Base-by-base conservation (phyloP, 2,888 invertebrate genomes). In the Athripsodes cinereus region DNA sequence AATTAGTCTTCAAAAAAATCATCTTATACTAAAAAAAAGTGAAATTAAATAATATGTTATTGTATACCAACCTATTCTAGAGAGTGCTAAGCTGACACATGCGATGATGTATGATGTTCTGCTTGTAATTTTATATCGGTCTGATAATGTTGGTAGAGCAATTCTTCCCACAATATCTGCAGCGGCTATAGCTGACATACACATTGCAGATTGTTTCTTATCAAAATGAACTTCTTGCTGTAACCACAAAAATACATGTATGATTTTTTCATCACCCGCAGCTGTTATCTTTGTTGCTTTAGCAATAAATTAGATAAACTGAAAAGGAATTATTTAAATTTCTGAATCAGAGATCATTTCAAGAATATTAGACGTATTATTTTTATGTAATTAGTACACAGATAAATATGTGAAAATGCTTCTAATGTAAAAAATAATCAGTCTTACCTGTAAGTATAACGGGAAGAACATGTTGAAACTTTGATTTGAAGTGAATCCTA, bases 401-500 rank as follows among this genome's bases (percentile, higher is more conserved):
- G n/a, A n/a, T n/a, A n/a, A n/a, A n/a, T n/a, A n/a, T n/a, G n/a
- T n/a, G n/a, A n/a, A n/a, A n/a, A n/a, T n/a, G n/a, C 3, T 6
- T 26, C 10, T 13, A 44, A 8, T 16, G 5, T 44, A 44, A 44
- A 13, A 44, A 8, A 44, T 44, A 44, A 16, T 8, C 18, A 44
- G 11, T 10, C 19, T 52, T 62, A 80, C 81, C 74, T 82, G 81
- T 34, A 88, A 73, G 67, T 85, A 87, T 66, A 84, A 81, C 5
- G 88, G 88, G 65, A 80, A 86, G 35, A 88, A 72, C 78, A 88
- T 82, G 60, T 85, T 84, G 67, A 87, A 88, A 67, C 85, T 85
- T 57, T 86, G 81, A 51, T 85, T 82, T 0, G 86, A 84, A 6
- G 86, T 83, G 53, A 86, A 86, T 5, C 83, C 82, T 21, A 87